These are phyloP conservation scores for Scaptomyza tumidula DNA, from an alignment of 2,888 invertebrate species.

Conservation along the genomic window DNA sequence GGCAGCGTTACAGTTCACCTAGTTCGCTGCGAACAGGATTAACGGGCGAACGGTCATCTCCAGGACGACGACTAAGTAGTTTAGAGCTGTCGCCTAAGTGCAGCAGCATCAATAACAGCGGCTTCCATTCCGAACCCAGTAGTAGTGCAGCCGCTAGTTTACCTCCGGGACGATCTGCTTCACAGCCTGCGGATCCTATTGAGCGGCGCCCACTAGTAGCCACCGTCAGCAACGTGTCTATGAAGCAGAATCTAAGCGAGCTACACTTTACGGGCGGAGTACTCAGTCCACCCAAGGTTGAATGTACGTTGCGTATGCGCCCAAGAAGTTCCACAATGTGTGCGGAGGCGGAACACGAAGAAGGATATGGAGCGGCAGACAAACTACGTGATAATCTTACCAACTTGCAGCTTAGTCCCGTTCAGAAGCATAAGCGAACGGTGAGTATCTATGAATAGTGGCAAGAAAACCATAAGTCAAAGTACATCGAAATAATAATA, in stretches of 20 bases:
- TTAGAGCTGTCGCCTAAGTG: slow-evolving; percentile 69
- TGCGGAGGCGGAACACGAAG: slow-evolving; percentile 50
- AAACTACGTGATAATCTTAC: slow-evolving; percentile 54
- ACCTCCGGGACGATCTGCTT: slow-evolving; percentile 36
- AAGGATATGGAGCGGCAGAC: slow-evolving; percentile 1
- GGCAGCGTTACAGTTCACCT: slow-evolving; percentile 72
- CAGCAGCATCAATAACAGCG: slow-evolving; percentile 33
- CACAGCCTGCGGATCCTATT: slow-evolving; percentile 46
- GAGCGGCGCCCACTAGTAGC: slow-evolving; percentile 68
- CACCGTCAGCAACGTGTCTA: slow-evolving; percentile 74
- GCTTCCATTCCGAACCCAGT: slow-evolving; percentile 62
- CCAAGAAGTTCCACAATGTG: slow-evolving; percentile 82
- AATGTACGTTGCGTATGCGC: slow-evolving; percentile 76
- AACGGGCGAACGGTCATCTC: slow-evolving; percentile 14
- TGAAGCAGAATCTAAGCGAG: slow-evolving; percentile 83
- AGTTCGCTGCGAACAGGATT: slow-evolving; percentile 60
- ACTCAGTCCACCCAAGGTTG: slow-evolving; percentile 63
- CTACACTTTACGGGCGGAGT: slow-evolving; percentile 77
- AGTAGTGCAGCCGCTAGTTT: slow-evolving; percentile 1
- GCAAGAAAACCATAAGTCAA: background rate
- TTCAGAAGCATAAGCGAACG: slow-evolving; percentile 74
- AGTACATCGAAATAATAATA: background rate
- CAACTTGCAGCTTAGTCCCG: slow-evolving; percentile 78
- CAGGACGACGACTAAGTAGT: slow-evolving; percentile 55
- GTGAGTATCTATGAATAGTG: slow-evolving; percentile 56